Conservation (phyloP, 2,797 vertebrate species). For the Macropus fuliginosus region DNA sequence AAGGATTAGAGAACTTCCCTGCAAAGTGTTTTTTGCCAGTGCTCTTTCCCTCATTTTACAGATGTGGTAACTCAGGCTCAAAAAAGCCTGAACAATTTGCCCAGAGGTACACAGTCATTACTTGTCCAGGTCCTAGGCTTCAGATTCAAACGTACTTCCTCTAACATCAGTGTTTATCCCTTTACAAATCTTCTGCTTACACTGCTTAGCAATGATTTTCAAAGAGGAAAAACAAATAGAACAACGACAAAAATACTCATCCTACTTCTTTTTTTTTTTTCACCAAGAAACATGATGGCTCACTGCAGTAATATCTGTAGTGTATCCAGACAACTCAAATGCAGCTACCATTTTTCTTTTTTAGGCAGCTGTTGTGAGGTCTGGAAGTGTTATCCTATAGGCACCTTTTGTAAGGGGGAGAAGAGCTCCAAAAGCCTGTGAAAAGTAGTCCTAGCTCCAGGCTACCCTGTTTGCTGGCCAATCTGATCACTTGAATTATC, state of each 20-base stretch:
- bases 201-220: background rate
- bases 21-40: background rate
- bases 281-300: background rate
- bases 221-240: background rate
- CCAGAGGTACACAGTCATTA: background rate
- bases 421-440: slow-evolving; percentile 65
- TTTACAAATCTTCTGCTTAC: background rate
- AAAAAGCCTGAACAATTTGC: background rate
- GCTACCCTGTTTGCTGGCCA: slow-evolving; percentile 78
- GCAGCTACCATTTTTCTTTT: slow-evolving; percentile 23
- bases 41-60: background rate
- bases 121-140: background rate
- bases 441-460: slow-evolving; percentile 72
- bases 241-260: background rate
- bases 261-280: background rate
- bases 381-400: slow-evolving; percentile 57
- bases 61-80: background rate
- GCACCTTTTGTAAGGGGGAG: slow-evolving; percentile 30
- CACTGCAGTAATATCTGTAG: background rate
- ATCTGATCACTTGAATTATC: slow-evolving; percentile 76
- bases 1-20: background rate
- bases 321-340: background rate
- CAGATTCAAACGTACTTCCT: background rate
- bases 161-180: background rate
- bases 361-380: slow-evolving; percentile 38